A percentile compares a stretch with the other conserved stretches of the same genome.
Evolutionary conservation across 2,113 vertebrate genomes (phyloP).

Genomic region (Campylorhamphus procurvoides): DNA sequence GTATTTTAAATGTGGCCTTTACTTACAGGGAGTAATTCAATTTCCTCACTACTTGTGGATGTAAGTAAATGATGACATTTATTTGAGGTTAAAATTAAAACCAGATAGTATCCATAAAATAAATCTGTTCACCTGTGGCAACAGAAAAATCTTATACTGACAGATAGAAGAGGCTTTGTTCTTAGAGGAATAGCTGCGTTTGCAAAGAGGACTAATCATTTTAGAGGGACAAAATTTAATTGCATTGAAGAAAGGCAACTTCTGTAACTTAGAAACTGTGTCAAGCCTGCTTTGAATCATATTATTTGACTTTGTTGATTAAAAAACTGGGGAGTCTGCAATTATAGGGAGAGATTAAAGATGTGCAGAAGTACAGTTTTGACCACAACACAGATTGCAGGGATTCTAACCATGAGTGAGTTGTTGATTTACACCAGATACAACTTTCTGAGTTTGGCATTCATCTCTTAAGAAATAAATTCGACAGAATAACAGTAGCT

Average conservation of each 20-base stretch:
- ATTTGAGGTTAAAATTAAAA: neutral
- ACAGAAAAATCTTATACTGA: neutral
- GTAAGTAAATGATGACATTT: neutral
- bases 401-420: neutral
- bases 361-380: neutral
- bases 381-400: neutral
- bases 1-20: neutral
- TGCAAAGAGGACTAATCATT: neutral
- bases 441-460: neutral
- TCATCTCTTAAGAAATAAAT: neutral
- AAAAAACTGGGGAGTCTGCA: neutral
- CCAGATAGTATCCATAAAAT: neutral
- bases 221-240: neutral
- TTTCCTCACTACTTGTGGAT: neutral
- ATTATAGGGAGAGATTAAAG: neutral
- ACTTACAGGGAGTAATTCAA: neutral
- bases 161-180: neutral
- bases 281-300: neutral
- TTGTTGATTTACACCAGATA: neutral
- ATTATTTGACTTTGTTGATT: neutral
- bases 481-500: neutral
- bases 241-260: neutral
- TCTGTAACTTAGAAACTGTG: neutral
- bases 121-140: neutral
- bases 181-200: neutral